phyloP scores from a whole-genome alignment of 2,113 vertebrate species.

The Amphiprion ocellaris region DNA sequence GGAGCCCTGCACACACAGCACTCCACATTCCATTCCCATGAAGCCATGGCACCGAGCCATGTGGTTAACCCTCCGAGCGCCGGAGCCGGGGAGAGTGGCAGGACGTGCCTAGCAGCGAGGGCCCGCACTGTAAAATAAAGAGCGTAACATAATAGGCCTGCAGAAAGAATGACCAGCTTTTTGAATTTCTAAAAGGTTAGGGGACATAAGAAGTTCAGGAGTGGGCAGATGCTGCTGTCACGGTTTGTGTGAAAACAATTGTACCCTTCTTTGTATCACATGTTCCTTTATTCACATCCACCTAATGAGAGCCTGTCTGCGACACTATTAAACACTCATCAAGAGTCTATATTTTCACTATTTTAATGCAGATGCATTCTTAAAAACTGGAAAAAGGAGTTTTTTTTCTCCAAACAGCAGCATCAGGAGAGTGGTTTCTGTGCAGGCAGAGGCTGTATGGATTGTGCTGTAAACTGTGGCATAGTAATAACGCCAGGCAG shows the following conservation, averaged over 20 bases:
- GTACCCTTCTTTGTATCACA: conserved; percentile 42
- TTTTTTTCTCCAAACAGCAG: conserved; percentile 29
- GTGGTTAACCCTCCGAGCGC: conserved; percentile 79
- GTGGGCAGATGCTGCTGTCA: conserved; percentile 64
- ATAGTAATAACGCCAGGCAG: conserved; percentile 76
- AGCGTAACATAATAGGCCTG: conserved; percentile 61
- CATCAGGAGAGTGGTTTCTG: conserved; percentile 39
- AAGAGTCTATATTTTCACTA: conserved; percentile 37
- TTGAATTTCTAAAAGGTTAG: conserved; percentile 45
- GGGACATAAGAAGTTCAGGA: conserved; percentile 44
- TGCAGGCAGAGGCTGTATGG: conserved; percentile 42
- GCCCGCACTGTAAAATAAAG: conserved; percentile 43
- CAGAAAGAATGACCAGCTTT: conserved; percentile 58
- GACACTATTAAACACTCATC: conserved; percentile 27
- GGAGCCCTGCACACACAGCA: conserved; percentile 89
- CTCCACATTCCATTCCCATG: conserved; percentile 97
- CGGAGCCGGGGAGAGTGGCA: conserved; percentile 47
- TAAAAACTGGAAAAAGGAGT: conserved; percentile 50
- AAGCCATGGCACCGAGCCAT: conserved; percentile 86
- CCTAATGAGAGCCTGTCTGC: conserved; percentile 69
- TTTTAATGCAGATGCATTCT: conserved; percentile 40
- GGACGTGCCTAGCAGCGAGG: conserved; percentile 52
- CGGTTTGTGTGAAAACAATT: conserved; percentile 64
- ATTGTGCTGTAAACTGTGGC: conserved; percentile 73
- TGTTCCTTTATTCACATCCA: conserved; percentile 53